A percentile compares a stretch with the other conserved stretches of the same genome.
Evolutionary conservation across 1,140 invertebrate genomes (phyloP).

Genomic region (Portunus trituberculatus): DNA sequence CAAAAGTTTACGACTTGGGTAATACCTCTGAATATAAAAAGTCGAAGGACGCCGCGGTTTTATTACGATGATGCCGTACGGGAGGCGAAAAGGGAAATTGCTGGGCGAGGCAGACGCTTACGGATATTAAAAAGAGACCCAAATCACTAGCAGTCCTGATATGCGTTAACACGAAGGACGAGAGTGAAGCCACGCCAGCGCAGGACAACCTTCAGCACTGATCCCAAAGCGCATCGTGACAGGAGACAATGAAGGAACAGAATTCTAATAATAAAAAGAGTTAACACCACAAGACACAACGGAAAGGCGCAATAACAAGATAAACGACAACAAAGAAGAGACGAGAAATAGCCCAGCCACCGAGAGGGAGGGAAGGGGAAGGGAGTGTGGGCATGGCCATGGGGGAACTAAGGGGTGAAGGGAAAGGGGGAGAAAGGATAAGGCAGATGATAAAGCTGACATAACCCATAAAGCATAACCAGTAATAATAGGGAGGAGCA

Average conservation of each 20-base stretch:
- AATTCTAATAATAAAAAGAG: background rate
- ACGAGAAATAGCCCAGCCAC: background rate
- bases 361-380: background rate
- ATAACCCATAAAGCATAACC: background rate
- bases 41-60: no score
- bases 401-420: background rate
- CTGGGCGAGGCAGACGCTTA: no score
- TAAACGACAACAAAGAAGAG: background rate
- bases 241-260: background rate
- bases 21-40: no score
- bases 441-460: background rate
- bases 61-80: no score
- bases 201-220: background rate
- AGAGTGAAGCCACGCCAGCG: no score
- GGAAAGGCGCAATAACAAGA: background rate
- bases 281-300: background rate
- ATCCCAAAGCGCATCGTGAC: background rate
- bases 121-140: no score
- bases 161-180: no score
- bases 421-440: background rate
- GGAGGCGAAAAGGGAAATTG: no score
- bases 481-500: background rate
- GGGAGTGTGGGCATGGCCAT: background rate
- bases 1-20: no score
- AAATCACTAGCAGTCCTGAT: no score